These are phyloP conservation scores for Pogoniulus pusillus DNA, from an alignment of 2,797 vertebrate genomes.

Conservation along the genomic window DNA sequence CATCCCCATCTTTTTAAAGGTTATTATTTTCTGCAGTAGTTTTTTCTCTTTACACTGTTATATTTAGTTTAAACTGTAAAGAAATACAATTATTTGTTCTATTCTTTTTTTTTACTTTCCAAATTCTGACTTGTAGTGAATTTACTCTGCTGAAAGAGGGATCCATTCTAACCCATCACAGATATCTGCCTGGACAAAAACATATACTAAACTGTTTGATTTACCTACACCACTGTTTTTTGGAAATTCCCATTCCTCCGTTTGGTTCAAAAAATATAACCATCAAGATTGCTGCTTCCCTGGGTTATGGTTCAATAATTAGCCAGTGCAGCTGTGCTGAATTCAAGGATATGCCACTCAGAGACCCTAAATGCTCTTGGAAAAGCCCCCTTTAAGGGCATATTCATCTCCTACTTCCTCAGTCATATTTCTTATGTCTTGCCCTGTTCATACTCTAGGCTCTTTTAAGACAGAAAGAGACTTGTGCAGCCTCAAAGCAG, in stretches of 20 bases:
- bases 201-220: not conserved
- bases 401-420: not conserved
- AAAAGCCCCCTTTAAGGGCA: not conserved
- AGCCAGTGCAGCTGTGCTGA: fast-evolving
- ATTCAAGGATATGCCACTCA: not conserved
- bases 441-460: fast-evolving
- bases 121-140: no score
- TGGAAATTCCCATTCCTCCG: not conserved
- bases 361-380: not conserved
- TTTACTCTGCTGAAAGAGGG: no score
- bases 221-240: not conserved
- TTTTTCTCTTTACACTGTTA: no score
- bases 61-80: no score
- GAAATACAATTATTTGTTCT: no score
- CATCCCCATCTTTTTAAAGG: no score
- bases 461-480: not conserved
- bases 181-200: not conserved
- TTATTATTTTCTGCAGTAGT: no score
- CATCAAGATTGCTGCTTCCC: fast-evolving
- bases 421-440: fast-evolving
- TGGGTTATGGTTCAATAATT: not conserved
- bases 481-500: not conserved
- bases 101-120: no score
- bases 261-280: not conserved
- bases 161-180: no score